Base-by-base conservation (phyloP, 2,888 invertebrate species). In the Ganaspis brasiliensis region DNA sequence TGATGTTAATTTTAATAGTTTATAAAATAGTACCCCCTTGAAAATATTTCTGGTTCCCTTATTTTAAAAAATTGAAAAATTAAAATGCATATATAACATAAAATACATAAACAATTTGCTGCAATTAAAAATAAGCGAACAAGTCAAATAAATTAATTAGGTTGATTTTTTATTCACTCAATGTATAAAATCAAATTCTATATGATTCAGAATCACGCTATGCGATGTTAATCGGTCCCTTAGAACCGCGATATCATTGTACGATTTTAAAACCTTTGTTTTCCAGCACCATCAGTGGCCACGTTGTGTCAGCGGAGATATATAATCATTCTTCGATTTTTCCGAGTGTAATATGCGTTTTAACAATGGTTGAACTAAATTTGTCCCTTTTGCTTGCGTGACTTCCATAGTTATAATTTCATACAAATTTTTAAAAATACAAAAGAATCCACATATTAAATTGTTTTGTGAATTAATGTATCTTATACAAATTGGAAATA, bases 321-420 rank as follows among this genome's bases (percentile, higher is more conserved):
- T 59, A 59, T 59, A 59, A 59, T 59, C 16, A 59, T 35, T 31
- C 67, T 45, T 67, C 67, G 67, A 67, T 67, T 67, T 67, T 67
- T 67, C n/a, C 24, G 24, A 45, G 19, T 67, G n/a, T 19, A 21
- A 40, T 45, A 67, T 45, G 45, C 24, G 16, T 10, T 67, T 67
- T 24, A 26, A 67, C 45, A 67, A 40, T 59, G 37, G 21, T 45
- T 67, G 45, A 45, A 67, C 45, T 45, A 24, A 45, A 45, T 40
- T 63, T 63, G 12, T 67, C 24, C 45, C 19, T 24, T n/a, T 63
- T 24, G 9, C 67, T 67, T 40, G 45, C 67, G 67, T 67, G 67
- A 67, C 45, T 67, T 31, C 26, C n/a, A n/a, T n/a, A 26, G 31
- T 31, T 67, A 67, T 12, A n/a, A 45, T 67, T 67, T 45, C 24